Evolutionary conservation across 2,888 invertebrate genomes (phyloP).

Genomic region (Zygogramma bicolorata): DNA sequence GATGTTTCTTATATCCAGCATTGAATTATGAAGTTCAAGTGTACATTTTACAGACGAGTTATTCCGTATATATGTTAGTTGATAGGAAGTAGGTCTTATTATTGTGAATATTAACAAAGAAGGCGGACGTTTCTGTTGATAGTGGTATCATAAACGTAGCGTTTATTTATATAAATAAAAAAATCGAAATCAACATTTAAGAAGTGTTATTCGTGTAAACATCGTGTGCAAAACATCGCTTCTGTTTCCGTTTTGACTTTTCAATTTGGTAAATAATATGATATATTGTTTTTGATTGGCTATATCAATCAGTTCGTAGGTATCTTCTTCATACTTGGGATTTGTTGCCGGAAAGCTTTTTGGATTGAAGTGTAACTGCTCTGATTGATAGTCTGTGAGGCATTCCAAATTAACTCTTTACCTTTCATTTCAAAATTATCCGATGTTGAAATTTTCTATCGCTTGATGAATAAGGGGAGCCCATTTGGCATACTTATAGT

Average conservation of each 20-base stretch:
- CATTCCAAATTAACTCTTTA: no score
- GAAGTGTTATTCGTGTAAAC: conserved; percentile 1
- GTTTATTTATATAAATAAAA: conserved; percentile 4
- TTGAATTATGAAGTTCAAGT: no score
- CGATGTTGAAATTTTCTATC: no score
- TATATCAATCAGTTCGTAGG: no score
- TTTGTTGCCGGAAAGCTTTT: neutral
- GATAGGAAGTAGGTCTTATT: neutral
- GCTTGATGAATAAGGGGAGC: no score
- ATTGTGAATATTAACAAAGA: neutral
- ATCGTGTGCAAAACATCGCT: neutral
- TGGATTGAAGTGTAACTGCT: no score
- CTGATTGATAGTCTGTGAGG: no score
- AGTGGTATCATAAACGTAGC: neutral
- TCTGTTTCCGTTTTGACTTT: neutral
- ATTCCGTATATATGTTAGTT: neutral
- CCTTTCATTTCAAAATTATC: no score
- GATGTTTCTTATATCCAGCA: no score
- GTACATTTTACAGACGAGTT: no score
- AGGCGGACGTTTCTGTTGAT: neutral
- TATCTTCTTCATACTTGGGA: no score
- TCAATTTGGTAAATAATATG: neutral
- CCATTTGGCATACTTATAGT: no score
- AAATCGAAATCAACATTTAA: neutral
- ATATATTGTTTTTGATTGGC: neutral